These are phyloP conservation scores for Cyrtodaria siliqua DNA, from an alignment of 2,888 invertebrate species.

Conservation along the genomic window DNA sequence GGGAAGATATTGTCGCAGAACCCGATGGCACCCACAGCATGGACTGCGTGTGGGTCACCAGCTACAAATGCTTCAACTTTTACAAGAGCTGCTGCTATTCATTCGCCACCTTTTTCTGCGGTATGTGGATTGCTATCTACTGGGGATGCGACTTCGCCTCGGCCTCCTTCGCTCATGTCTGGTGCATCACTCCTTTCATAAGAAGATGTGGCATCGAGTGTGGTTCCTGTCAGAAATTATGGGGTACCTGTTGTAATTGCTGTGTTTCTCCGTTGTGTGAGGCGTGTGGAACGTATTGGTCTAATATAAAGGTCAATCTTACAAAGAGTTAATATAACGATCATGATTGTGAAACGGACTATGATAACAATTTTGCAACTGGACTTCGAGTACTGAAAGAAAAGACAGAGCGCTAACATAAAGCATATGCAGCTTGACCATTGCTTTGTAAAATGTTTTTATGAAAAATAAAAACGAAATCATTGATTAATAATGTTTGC, in stretches of 20 bases:
- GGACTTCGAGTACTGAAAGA: too few relatives aligned
- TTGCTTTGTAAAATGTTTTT: too few relatives aligned
- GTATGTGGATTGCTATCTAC: conserved; percentile 89
- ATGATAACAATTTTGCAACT: too few relatives aligned
- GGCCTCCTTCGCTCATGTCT: conserved; percentile 12
- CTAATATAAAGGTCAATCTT: conserved; percentile 19
- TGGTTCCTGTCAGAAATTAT: conserved; percentile 4
- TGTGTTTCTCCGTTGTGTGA: conserved; percentile 16
- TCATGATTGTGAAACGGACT: too few relatives aligned
- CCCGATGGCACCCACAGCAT: conserved; percentile 84
- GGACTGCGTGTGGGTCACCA: conserved; percentile 91
- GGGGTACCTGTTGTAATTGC: conserved; percentile 5
- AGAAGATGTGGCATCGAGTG: background rate
- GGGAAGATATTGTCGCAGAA: conserved; percentile 72
- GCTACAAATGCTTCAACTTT: conserved; percentile 89
- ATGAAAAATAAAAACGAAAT: too few relatives aligned
- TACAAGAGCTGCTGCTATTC: conserved; percentile 91
- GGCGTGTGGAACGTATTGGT: conserved; percentile 7
- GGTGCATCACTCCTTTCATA: conserved; percentile 9
- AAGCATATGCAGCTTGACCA: too few relatives aligned
- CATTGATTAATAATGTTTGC: too few relatives aligned
- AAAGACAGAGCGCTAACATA: too few relatives aligned
- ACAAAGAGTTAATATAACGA: too few relatives aligned
- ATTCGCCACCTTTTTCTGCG: conserved; percentile 89
- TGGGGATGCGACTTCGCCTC: conserved; percentile 84